A percentile compares a stretch with the other conserved stretches of the same genome.
Evolutionary conservation across 2,797 vertebrate genomes (phyloP).

Genomic region (Peromyscus attwateri): DNA sequence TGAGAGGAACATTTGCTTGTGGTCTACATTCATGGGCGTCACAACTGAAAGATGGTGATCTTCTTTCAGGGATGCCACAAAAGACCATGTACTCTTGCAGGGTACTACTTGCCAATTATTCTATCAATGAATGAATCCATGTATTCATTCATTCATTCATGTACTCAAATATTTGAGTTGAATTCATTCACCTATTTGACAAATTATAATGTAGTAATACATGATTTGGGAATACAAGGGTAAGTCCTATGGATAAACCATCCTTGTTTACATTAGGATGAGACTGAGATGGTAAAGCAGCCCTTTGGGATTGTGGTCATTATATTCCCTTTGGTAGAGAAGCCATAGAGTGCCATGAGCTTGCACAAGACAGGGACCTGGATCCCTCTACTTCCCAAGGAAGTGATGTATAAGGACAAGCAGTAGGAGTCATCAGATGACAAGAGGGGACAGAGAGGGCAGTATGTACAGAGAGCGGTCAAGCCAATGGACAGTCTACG

Average conservation of each 20-base stretch:
- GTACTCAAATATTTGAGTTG: neutral
- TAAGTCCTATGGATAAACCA: no score
- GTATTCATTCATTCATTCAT: neutral
- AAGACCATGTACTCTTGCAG: neutral
- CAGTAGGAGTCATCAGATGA: neutral
- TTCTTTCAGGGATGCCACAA: neutral
- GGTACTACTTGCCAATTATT: neutral
- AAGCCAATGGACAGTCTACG: neutral
- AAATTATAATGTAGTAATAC: neutral
- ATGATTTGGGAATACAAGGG: neutral
- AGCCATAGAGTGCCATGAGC: neutral
- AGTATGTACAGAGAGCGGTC: neutral
- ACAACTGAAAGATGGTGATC: neutral
- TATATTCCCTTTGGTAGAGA: neutral
- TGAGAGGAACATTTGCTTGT: neutral
- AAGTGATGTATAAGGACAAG: neutral
- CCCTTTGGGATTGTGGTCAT: neutral
- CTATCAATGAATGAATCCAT: neutral
- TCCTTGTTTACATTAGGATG: neutral
- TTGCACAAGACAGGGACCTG: neutral
- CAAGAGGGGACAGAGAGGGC: neutral
- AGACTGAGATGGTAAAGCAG: neutral
- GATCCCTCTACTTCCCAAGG: neutral
- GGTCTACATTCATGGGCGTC: neutral
- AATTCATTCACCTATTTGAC: neutral